Conservation (phyloP, 2,797 vertebrate genomes). For the Clangula hyemalis region DNA sequence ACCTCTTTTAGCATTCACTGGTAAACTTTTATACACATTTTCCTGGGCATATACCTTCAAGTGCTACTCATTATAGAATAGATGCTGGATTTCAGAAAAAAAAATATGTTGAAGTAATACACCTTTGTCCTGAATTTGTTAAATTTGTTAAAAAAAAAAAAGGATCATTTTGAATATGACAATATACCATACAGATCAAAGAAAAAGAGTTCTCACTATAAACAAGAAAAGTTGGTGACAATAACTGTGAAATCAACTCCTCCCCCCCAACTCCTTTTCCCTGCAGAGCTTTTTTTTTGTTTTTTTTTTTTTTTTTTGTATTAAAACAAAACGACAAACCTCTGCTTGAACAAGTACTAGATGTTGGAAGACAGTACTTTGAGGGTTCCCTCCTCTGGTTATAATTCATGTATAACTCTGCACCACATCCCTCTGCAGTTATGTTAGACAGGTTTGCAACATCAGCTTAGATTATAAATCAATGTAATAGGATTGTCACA, state of each 20-base stretch:
- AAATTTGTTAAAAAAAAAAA: background rate
- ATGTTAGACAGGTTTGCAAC: constrained; percentile 13
- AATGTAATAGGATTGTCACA: constrained; percentile 38
- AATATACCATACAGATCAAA: background rate
- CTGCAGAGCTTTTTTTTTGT: no score
- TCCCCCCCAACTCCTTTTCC: no score
- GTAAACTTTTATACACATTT: background rate
- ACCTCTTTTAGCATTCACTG: background rate
- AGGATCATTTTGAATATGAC: background rate
- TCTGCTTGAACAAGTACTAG: background rate
- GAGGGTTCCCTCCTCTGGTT: background rate
- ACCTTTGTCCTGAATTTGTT: background rate
- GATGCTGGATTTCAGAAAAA: background rate
- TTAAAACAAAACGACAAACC: background rate
- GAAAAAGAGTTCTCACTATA: background rate
- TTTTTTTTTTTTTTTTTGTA: background rate
- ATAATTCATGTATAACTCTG: background rate
- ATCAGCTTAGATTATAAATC: constrained; percentile 22
- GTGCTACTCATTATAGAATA: background rate
- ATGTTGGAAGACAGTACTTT: background rate
- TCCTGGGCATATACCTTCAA: background rate
- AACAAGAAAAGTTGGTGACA: background rate
- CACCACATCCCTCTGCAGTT: background rate
- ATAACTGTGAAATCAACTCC: background rate
- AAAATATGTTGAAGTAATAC: background rate